Evolutionary conservation across 2,888 invertebrate species (phyloP).

Genomic region (Nephrotoma appendiculata): DNA sequence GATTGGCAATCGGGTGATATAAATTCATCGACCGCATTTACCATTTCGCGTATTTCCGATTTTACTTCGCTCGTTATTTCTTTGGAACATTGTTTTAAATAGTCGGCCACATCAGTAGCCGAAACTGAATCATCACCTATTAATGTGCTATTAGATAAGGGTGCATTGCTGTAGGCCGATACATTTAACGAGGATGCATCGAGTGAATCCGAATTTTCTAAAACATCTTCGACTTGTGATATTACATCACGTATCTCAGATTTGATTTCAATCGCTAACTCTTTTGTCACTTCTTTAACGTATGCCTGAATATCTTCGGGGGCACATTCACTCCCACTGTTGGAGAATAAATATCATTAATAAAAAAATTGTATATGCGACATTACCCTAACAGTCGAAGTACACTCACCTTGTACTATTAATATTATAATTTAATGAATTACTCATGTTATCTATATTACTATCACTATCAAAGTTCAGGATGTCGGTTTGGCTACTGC

Average conservation of each 20-base stretch:
- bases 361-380: slow-evolving; percentile 24
- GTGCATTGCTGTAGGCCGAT: slow-evolving; percentile 6
- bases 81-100: slow-evolving; percentile 60
- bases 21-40: slow-evolving; percentile 57
- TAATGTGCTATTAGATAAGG: not conserved
- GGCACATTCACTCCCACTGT: not conserved
- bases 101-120: slow-evolving; percentile 60
- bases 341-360: not conserved
- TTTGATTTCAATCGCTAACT: slow-evolving; percentile 66
- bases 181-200: slow-evolving; percentile 30
- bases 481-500: slow-evolving; percentile 59
- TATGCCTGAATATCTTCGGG: slow-evolving; percentile 54
- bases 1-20: slow-evolving; percentile 35
- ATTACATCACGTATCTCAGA: slow-evolving; percentile 70
- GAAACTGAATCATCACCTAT: slow-evolving; percentile 44
- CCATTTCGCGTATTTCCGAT: slow-evolving; percentile 59
- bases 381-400: slow-evolving; percentile 30
- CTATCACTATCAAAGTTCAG: slow-evolving; percentile 34
- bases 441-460: not conserved
- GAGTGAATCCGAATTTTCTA: slow-evolving; percentile 49
- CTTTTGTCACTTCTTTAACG: slow-evolving; percentile 62
- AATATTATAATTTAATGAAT: not conserved
- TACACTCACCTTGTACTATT: not conserved
- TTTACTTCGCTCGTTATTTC: slow-evolving; percentile 70
- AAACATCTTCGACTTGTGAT: slow-evolving; percentile 61